phyloP scores from a whole-genome alignment of 2,797 vertebrate species.

The Gadopsis marmoratus region DNA sequence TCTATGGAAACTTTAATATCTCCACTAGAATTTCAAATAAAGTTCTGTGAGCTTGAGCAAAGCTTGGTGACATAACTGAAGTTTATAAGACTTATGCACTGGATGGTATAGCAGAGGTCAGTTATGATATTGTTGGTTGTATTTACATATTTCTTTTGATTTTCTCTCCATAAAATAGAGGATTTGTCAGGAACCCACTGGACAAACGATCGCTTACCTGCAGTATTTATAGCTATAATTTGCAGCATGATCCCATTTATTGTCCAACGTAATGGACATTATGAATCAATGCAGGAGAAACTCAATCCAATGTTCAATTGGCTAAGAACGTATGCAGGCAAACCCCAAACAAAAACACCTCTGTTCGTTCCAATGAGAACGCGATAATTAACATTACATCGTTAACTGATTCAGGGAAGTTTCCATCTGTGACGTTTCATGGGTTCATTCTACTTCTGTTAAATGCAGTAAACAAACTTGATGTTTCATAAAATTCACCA shows the following conservation, averaged over 20 bases:
- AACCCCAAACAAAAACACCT: not conserved
- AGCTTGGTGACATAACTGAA: not conserved
- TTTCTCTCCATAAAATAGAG: not conserved
- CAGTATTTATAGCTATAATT: not conserved
- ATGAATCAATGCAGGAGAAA: not conserved
- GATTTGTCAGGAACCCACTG: not conserved
- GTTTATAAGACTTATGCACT: too few relatives aligned
- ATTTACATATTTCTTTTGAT: not conserved
- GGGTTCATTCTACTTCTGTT: conserved; percentile 14
- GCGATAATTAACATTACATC: not conserved
- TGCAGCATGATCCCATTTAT: not conserved
- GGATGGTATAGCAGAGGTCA: not conserved
- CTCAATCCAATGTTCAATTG: too few relatives aligned
- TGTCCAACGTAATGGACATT: not conserved
- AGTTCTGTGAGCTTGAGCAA: not conserved
- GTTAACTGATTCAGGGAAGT: conserved; percentile 14
- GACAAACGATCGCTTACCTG: not conserved
- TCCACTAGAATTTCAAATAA: not conserved
- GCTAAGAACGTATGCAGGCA: not conserved
- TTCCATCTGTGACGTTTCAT: not conserved
- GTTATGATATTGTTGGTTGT: too few relatives aligned
- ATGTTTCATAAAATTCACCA: not conserved
- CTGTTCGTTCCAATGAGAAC: not conserved
- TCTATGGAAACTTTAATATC: not conserved
- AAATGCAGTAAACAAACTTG: conserved; percentile 8